These are phyloP conservation scores for Aphelinus atriplicis DNA, from an alignment of 1,140 invertebrate species.

Conservation along the genomic window DNA sequence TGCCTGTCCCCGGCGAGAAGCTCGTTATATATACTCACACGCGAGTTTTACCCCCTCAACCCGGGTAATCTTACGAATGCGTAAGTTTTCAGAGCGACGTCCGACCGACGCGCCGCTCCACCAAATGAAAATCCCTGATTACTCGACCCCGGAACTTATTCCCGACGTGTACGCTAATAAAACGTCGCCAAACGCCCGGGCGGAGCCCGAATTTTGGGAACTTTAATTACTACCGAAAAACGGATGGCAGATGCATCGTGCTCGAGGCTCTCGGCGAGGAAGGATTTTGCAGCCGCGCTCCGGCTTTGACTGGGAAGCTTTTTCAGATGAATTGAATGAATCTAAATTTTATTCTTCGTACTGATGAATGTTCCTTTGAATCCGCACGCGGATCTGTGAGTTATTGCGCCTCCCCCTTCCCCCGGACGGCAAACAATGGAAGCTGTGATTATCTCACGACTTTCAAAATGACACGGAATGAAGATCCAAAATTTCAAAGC, in stretches of 20 bases:
- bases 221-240: neutral
- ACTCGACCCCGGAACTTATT: conserved; percentile 9
- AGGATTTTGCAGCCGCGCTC: neutral
- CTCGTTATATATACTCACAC: neutral
- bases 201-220: neutral
- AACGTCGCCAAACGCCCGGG: too few species aligned
- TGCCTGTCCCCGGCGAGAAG: neutral
- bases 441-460: too few species aligned
- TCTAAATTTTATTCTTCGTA: too few species aligned
- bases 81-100: conserved; percentile 11
- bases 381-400: too few species aligned
- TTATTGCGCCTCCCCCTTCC: too few species aligned
- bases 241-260: neutral
- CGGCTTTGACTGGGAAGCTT: too few species aligned
- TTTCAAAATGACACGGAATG: too few species aligned
- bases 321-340: too few species aligned
- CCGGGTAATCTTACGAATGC: neutral
- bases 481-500: too few species aligned
- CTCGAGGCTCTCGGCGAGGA: neutral
- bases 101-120: conserved; percentile 9
- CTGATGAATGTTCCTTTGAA: too few species aligned
- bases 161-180: neutral
- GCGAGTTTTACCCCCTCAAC: neutral
- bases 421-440: too few species aligned
- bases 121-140: conserved; percentile 27